Base-by-base conservation (phyloP, 2,113 vertebrate genomes). In the Rissa tridactyla region DNA sequence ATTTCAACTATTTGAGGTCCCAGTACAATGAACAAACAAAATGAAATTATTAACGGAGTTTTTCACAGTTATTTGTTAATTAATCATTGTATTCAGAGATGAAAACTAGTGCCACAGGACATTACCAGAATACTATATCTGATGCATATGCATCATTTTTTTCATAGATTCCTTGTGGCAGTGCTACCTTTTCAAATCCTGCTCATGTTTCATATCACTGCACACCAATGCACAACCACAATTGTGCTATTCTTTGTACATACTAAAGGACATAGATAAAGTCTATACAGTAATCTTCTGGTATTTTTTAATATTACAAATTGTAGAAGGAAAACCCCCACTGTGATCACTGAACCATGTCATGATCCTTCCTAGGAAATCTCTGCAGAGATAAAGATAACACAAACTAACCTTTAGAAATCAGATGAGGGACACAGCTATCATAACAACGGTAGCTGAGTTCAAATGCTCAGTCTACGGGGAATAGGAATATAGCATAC, bases 291-390 rank as follows among this genome's bases (percentile, higher is more conserved):
- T 97, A 96, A 98, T 96, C 94, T 98, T 97, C 95, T 97, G 96
- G 96, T 93, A 97, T 98, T 97, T 98, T 97, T 98, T 97, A 97
- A 97, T 97, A 97, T 97, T 96, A 96, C 93, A 97, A 96, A 97
- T 96, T 97, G 94, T 96, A 97, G 85, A 95, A 97, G 96, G 90
- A 98, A 97, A 97, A 94, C 82, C 83, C 87, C 94, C 7, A 29
- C 96, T 98, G 94, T 97, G 98, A 98, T 97, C 97, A 93, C 6
- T 97, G 96, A 96, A 97, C 96, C 95, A 82, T 95, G 71, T 92
- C 30, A 82, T 96, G 95, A 96, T 97, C 86, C 92, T 97, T 98
- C 96, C 93, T 92, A 97, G 94, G 84, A 97, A 97, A 95, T 96
- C 92, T 97, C 96, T 95, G 65, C 83, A 96, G 97, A 94, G 94